Percentiles rank a stretch among this genome's conserved stretches.
These are phyloP conservation scores for Drosophila helvetica DNA, from an alignment of 2,888 invertebrate species.

Conservation along the genomic window DNA sequence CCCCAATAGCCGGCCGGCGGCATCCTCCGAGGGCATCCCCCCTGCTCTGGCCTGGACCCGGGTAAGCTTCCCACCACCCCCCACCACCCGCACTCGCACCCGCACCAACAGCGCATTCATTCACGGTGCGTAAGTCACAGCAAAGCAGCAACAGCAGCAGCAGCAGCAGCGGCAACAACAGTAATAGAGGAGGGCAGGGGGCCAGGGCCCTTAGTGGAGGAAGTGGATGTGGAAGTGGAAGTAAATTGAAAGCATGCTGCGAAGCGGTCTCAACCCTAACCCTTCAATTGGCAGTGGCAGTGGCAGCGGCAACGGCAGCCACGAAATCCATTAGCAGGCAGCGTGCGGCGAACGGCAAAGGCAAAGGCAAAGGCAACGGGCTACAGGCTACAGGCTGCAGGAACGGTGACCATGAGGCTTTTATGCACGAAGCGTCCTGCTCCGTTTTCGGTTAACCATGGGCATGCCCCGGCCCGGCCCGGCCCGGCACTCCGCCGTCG, in stretches of 20 bases:
- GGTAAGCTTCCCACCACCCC: slow-evolving; percentile 30
- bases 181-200: slow-evolving; percentile 54
- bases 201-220: slow-evolving; percentile 41
- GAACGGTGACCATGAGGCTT: slow-evolving; percentile 67
- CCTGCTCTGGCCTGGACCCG: background rate
- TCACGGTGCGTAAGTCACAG: slow-evolving; percentile 79
- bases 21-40: slow-evolving; percentile 18
- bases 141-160: slow-evolving; percentile 39
- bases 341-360: slow-evolving; percentile 62
- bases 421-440: slow-evolving; percentile 78
- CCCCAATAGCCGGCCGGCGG: slow-evolving; percentile 32
- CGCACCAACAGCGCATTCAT: slow-evolving; percentile 65
- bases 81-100: slow-evolving; percentile 10
- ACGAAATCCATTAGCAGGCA: slow-evolving; percentile 76
- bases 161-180: slow-evolving; percentile 35
- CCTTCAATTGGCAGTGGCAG: slow-evolving; percentile 41
- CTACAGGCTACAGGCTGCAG: slow-evolving; percentile 3
- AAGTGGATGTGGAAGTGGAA: slow-evolving; percentile 54
- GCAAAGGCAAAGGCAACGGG: slow-evolving; percentile 23
- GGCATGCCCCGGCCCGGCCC: slow-evolving; percentile 59
- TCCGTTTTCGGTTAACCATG: slow-evolving; percentile 82
- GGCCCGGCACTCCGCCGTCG: too few relatives aligned
- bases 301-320: slow-evolving; percentile 50
- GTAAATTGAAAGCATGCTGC: slow-evolving; percentile 80
- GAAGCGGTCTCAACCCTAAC: slow-evolving; percentile 71